A percentile compares a stretch with the other conserved stretches of the same genome.
phyloP scores from a whole-genome alignment of 2,888 invertebrate species.

The Yponomeuta cagnagella region DNA sequence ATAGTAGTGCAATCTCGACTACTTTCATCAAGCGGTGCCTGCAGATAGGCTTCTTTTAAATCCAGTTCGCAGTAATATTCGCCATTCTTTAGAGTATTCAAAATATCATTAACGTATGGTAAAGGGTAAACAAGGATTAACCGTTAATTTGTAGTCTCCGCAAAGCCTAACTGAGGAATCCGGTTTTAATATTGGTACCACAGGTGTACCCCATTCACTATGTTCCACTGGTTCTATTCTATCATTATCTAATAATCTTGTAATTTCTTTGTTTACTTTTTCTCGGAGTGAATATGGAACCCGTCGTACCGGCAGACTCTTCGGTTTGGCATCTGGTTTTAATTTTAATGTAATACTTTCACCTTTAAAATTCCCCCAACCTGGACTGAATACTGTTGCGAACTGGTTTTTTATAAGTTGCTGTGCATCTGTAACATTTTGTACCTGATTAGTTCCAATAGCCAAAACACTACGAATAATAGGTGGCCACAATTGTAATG shows the following conservation, averaged over 20 bases:
- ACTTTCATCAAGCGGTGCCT: too few relatives aligned
- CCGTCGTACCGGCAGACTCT: background rate
- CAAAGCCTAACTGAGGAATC: too few relatives aligned
- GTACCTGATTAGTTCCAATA: too few relatives aligned
- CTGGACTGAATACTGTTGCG: background rate
- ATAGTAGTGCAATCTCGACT: too few relatives aligned
- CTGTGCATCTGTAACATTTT: too few relatives aligned
- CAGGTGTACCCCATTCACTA: constrained; percentile 9
- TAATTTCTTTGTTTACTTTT: constrained; percentile 1
- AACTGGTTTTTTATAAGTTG: too few relatives aligned
- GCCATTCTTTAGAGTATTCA: too few relatives aligned
- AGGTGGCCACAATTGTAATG: constrained; percentile 6
- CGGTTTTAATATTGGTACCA: constrained; percentile 7
- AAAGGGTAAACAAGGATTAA: too few relatives aligned
- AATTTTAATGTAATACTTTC: background rate
- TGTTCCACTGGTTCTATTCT: constrained; percentile 2
- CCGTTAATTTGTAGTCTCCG: too few relatives aligned
- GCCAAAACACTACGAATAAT: background rate
- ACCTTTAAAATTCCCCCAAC: constrained; percentile 11
- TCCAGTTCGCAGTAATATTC: too few relatives aligned
- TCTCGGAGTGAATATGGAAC: constrained; percentile 6
- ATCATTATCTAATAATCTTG: background rate
- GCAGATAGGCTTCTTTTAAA: too few relatives aligned
- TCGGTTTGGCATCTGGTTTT: constrained; percentile 9
- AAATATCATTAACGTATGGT: too few relatives aligned